Evolutionary conservation across 1,140 invertebrate species (phyloP).

Genomic region (Atopsyche davidsoni): DNA sequence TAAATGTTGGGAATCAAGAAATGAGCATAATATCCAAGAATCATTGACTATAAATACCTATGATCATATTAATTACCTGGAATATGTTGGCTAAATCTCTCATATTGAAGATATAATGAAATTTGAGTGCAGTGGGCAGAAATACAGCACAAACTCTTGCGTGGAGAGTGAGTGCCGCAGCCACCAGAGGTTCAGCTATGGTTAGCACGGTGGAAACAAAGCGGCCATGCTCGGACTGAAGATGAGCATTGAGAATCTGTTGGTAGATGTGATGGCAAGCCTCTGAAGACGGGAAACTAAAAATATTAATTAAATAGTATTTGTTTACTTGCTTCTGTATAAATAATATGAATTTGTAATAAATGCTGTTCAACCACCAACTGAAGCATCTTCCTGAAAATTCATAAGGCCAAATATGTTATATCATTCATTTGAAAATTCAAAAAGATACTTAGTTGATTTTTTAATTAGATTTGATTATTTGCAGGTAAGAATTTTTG

Average conservation of each 20-base stretch:
- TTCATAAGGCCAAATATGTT: too few species aligned
- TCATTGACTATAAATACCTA: neutral
- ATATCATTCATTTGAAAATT: too few species aligned
- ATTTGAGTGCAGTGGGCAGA: constrained; percentile 88
- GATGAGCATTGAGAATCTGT: constrained; percentile 73
- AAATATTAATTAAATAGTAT: constrained; percentile 20
- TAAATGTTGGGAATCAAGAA: neutral
- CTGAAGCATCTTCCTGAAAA: too few species aligned
- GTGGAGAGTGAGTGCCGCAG: constrained; percentile 71
- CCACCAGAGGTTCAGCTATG: constrained; percentile 56
- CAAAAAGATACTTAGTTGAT: too few species aligned
- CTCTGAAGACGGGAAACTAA: constrained; percentile 77
- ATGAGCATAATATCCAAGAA: neutral
- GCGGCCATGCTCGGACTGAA: constrained; percentile 60
- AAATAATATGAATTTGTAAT: too few species aligned
- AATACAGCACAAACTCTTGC: constrained; percentile 69
- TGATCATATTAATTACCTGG: too few species aligned
- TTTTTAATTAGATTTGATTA: too few species aligned
- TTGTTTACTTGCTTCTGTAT: too few species aligned
- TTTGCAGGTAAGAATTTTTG: neutral
- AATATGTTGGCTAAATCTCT: constrained; percentile 88
- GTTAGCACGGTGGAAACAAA: constrained; percentile 57
- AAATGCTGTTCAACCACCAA: too few species aligned
- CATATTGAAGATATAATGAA: constrained; percentile 92
- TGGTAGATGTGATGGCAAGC: constrained; percentile 79